phyloP scores from a whole-genome alignment of 1,140 invertebrate species.

The Zaprionus davidi region DNA sequence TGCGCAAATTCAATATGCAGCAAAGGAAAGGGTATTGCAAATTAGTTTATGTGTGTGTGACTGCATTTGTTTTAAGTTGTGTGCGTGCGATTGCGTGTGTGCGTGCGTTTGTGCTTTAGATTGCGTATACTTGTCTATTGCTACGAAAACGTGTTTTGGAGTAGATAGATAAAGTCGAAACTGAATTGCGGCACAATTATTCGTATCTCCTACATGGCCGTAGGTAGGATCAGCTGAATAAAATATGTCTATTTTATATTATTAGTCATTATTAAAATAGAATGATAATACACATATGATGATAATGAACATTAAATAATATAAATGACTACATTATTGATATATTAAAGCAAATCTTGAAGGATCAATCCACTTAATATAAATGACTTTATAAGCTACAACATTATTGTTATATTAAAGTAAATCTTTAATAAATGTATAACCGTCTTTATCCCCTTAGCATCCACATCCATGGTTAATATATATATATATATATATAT shows the following conservation, averaged over 20 bases:
- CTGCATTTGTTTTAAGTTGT: not conserved
- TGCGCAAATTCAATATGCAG: too few relatives aligned
- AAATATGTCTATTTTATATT: not conserved
- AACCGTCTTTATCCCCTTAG: not conserved
- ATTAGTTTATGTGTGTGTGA: not conserved
- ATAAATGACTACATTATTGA: too few relatives aligned
- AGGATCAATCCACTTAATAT: not conserved
- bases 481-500: not conserved
- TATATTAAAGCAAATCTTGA: not conserved
- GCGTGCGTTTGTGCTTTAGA: conserved; percentile 2
- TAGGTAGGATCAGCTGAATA: not conserved
- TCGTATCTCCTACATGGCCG: conserved; percentile 2
- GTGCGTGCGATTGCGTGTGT: not conserved
- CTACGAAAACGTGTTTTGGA: conserved; percentile 68
- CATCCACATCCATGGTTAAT: not conserved
- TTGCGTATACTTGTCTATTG: conserved; percentile 58
- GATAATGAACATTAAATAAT: too few relatives aligned
- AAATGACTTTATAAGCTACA: not conserved
- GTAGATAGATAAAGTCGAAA: conserved; percentile 67
- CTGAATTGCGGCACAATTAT: conserved; percentile 49
- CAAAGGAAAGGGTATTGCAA: not conserved
- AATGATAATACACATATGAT: too few relatives aligned
- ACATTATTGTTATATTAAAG: not conserved
- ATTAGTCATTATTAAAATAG: too few relatives aligned
- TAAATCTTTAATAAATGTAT: not conserved